These are phyloP conservation scores for Apeira syringaria DNA, from an alignment of 2,888 invertebrate species.

Conservation along the genomic window DNA sequence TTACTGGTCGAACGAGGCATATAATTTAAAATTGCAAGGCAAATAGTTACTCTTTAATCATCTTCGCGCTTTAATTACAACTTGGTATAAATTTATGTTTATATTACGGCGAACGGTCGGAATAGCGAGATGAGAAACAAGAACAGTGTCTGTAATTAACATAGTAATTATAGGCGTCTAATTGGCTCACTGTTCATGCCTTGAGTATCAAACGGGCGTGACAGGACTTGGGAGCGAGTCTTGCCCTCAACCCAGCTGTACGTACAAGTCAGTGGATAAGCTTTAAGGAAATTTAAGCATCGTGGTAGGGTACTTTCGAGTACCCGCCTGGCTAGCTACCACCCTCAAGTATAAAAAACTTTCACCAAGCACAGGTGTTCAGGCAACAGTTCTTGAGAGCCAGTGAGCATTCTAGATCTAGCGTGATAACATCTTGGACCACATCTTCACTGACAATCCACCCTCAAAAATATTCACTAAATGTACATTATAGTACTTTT, in stretches of 20 bases:
- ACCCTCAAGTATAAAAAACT: too few species aligned
- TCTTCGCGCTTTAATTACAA: constrained; percentile 62
- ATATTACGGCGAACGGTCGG: constrained; percentile 67
- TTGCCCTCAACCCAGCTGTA: constrained; percentile 16
- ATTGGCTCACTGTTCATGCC: constrained; percentile 76
- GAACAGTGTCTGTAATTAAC: constrained; percentile 77
- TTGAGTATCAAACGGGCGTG: constrained; percentile 73
- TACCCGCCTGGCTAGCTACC: too few species aligned
- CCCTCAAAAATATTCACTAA: too few species aligned
- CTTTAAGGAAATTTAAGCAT: constrained; percentile 6
- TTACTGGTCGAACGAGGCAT: constrained; percentile 12
- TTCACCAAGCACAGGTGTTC: too few species aligned
- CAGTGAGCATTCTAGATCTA: too few species aligned
- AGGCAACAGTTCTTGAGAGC: too few species aligned
- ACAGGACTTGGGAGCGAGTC: constrained; percentile 51
- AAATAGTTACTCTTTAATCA: constrained; percentile 56
- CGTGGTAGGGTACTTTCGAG: too few species aligned
- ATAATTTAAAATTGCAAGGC: constrained; percentile 32
- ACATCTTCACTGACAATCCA: too few species aligned
- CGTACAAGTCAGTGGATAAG: constrained; percentile 10
- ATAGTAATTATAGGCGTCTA: constrained; percentile 80
- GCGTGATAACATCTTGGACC: too few species aligned
- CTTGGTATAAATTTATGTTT: constrained; percentile 69
- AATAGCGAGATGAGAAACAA: constrained; percentile 71
- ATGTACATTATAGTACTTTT: too few species aligned